Evolutionary conservation across 2,113 vertebrate species (phyloP).

Genomic region (Silurus meridionalis): DNA sequence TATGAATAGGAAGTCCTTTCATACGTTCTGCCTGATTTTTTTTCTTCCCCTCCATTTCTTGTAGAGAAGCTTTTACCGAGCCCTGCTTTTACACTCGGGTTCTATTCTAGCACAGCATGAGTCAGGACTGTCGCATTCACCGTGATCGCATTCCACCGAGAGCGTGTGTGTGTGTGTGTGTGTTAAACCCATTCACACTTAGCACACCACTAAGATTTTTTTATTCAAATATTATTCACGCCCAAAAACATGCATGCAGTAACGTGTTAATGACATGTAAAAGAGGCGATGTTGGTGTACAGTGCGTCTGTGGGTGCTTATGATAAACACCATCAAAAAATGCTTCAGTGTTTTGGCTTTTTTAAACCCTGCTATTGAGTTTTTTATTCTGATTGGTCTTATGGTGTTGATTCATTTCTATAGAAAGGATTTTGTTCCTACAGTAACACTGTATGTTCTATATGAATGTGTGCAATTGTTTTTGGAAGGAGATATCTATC

Average conservation of each 20-base stretch:
- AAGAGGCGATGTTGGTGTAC: background rate
- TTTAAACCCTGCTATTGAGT: background rate
- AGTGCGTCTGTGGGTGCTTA: background rate
- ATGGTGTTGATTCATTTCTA: background rate
- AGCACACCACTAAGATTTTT: background rate
- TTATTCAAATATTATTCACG: background rate
- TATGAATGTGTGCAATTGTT: background rate
- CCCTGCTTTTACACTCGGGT: background rate
- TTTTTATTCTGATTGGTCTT: background rate
- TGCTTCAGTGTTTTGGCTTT: background rate
- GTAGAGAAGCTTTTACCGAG: background rate
- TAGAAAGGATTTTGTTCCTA: background rate
- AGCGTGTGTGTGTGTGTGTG: background rate
- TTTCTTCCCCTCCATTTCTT: no score
- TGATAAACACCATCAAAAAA: no score
- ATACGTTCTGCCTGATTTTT: no score
- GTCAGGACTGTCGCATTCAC: slow-evolving; percentile 1
- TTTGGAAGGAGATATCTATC: background rate
- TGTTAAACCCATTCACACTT: background rate
- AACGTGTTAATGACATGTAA: background rate
- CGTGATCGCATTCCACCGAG: background rate
- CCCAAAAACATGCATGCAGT: background rate
- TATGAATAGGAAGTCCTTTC: background rate
- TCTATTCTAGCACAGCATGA: slow-evolving; percentile 1
- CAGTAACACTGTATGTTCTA: background rate